A percentile compares a stretch with the other conserved stretches of the same genome.
Conservation (phyloP, 1,140 invertebrate species). For the Pseudomyrmex gracilis region DNA sequence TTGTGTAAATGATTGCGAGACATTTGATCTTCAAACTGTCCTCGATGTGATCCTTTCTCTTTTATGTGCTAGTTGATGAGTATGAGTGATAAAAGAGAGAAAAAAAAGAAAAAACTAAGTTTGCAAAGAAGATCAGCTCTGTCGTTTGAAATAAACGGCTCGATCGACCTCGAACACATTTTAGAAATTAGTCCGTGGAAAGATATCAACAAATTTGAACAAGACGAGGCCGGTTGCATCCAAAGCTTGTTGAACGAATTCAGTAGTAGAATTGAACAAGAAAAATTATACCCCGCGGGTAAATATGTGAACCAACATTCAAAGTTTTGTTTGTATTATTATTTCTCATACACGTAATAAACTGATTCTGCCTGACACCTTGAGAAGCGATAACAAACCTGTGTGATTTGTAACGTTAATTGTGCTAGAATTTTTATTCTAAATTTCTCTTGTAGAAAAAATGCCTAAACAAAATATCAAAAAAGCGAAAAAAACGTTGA, state of each 20-base stretch:
- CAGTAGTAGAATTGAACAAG: background rate
- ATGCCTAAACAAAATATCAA: no score
- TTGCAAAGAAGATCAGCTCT: constrained; percentile 44
- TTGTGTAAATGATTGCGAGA: background rate
- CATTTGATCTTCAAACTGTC: background rate
- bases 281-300: background rate
- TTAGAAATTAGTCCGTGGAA: constrained; percentile 9
- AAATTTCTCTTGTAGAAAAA: no score
- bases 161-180: constrained; percentile 49
- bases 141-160: constrained; percentile 38
- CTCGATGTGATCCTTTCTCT: background rate
- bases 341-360: no score
- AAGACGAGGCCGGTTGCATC: background rate
- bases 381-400: no score
- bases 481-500: no score
- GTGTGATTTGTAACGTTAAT: no score
- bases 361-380: no score
- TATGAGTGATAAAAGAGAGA: constrained; percentile 46
- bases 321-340: no score
- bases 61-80: background rate
- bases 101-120: background rate
- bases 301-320: no score
- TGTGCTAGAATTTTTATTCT: no score
- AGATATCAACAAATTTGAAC: constrained; percentile 25
- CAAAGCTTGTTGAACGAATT: constrained; percentile 42